Percentiles rank a stretch among this genome's conserved stretches.
phyloP scores from a whole-genome alignment of 30 jellyfish, hydroid and myxozoan species.

The Chironex yamaguchii region DNA sequence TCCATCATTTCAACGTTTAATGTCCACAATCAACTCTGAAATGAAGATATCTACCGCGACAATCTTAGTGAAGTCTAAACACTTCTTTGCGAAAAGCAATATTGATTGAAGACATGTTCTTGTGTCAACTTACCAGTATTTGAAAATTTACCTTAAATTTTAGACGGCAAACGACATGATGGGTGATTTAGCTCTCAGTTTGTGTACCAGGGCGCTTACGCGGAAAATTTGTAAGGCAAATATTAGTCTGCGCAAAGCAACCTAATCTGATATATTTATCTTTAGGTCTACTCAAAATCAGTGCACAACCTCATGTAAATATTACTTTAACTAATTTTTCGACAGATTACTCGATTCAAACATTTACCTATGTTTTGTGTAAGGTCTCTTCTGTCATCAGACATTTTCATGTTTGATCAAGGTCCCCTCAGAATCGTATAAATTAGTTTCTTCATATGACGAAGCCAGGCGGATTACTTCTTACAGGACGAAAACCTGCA shows the following conservation, averaged over 20 bases:
- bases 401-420: too few relatives aligned
- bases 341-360: slow-evolving; percentile 61
- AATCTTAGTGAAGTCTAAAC: too few relatives aligned
- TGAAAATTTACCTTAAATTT: too few relatives aligned
- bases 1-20: too few relatives aligned
- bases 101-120: neutral
- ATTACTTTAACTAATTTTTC: slow-evolving; percentile 63
- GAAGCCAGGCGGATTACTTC: too few relatives aligned
- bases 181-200: neutral
- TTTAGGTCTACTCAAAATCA: slow-evolving; percentile 58
- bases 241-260: neutral
- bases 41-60: too few relatives aligned
- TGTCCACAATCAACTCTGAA: too few relatives aligned
- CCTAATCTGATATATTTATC: neutral
- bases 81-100: too few relatives aligned
- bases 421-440: too few relatives aligned
- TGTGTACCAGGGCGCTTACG: neutral
- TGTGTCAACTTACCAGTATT: neutral
- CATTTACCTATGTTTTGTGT: neutral
- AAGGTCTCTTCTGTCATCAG: too few relatives aligned
- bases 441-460: too few relatives aligned
- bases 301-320: slow-evolving; percentile 63
- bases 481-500: neutral
- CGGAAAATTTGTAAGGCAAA: neutral
- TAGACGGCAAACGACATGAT: neutral